Percentiles rank a stretch among this genome's conserved stretches.
Conservation (phyloP, 2,888 invertebrate genomes). For the Dusona sp. region DNA sequence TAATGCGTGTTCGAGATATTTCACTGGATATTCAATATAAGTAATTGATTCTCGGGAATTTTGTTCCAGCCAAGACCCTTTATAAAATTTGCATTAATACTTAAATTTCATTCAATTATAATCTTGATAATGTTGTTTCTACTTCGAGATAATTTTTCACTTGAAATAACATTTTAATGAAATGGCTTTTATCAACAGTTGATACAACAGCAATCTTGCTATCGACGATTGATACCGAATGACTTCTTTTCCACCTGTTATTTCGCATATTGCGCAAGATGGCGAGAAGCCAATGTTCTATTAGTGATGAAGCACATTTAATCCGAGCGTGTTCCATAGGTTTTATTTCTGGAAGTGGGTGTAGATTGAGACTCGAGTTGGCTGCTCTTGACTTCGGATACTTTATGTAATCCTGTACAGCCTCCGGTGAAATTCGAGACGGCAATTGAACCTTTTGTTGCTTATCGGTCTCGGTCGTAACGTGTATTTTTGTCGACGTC, state of each 20-base stretch:
- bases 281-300: not conserved
- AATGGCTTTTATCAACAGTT: not conserved
- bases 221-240: not conserved
- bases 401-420: conserved; percentile 32
- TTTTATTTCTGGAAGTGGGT: not conserved
- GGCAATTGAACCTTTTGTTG: conserved; percentile 11
- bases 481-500: conserved; percentile 18
- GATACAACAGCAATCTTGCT: not conserved
- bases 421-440: conserved; percentile 19
- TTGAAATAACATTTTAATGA: not conserved
- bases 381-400: conserved; percentile 16
- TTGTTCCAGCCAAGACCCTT: too few relatives aligned
- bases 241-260: not conserved
- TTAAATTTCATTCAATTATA: too few relatives aligned
- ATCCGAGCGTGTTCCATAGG: not conserved
- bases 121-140: too few relatives aligned
- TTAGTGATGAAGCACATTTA: not conserved
- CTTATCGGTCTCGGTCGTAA: conserved; percentile 11
- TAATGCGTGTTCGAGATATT: too few relatives aligned
- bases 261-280: not conserved
- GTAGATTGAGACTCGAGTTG: conserved; percentile 1
- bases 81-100: too few relatives aligned
- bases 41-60: too few relatives aligned
- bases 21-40: too few relatives aligned
- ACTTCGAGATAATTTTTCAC: not conserved